phyloP scores from a whole-genome alignment of 1,140 invertebrate species.

The Bombus huntii region DNA sequence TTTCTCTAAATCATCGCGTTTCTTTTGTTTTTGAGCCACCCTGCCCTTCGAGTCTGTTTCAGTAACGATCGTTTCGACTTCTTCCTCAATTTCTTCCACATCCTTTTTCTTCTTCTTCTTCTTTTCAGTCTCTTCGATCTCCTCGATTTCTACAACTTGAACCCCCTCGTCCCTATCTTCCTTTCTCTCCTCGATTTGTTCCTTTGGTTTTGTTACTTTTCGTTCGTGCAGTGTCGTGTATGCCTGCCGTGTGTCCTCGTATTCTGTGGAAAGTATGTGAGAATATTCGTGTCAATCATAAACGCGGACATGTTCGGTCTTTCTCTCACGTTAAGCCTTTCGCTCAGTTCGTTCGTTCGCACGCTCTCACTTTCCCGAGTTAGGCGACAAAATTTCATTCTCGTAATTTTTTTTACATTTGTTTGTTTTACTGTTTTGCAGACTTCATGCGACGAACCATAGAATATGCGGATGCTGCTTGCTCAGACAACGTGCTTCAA shows the following conservation, averaged over 20 bases:
- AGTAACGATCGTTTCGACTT: slow-evolving; percentile 74
- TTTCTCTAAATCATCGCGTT: slow-evolving; percentile 72
- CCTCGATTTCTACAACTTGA: slow-evolving; percentile 72
- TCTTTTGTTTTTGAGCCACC: slow-evolving; percentile 74
- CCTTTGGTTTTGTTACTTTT: slow-evolving; percentile 77
- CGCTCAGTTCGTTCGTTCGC: slow-evolving; percentile 21
- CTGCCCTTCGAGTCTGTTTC: slow-evolving; percentile 75
- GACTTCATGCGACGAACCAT: slow-evolving; percentile 46
- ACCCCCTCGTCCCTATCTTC: slow-evolving; percentile 77
- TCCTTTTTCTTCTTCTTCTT: slow-evolving; percentile 67
- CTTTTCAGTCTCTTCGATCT: slow-evolving; percentile 58
- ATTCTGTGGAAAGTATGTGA: slow-evolving; percentile 83
- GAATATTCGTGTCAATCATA: slow-evolving; percentile 76
- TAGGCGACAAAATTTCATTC: not conserved
- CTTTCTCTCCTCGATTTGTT: slow-evolving; percentile 73
- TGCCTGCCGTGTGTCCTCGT: slow-evolving; percentile 82
- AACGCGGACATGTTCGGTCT: slow-evolving; percentile 44
- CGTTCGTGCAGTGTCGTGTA: slow-evolving; percentile 80
- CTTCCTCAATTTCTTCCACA: slow-evolving; percentile 73
- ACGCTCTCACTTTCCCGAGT: slow-evolving; percentile 12
- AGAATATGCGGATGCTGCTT: slow-evolving; percentile 46
- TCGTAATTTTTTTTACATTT: not conserved
- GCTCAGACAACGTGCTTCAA: slow-evolving; percentile 59
- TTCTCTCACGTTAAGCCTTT: slow-evolving; percentile 17
- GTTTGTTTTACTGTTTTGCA: slow-evolving; percentile 13